These are phyloP conservation scores for Proterorhinus semilunaris DNA, from an alignment of 2,113 vertebrate genomes.

Conservation along the genomic window DNA sequence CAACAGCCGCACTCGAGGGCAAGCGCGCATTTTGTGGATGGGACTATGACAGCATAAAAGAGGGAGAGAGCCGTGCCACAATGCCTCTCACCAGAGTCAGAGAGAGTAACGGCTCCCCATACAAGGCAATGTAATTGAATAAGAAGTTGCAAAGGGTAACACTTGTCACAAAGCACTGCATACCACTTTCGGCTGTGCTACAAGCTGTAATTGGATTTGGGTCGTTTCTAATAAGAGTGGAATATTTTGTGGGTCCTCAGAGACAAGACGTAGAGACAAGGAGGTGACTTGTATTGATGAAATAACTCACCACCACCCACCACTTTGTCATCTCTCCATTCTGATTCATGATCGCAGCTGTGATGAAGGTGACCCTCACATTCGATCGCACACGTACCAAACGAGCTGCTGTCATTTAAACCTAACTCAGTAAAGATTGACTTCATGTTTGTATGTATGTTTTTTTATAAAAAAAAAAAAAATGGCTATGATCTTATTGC, in stretches of 20 bases:
- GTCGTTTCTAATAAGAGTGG: background rate
- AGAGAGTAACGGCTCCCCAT: slow-evolving; percentile 14
- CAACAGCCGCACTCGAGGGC: background rate
- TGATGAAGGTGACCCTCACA: slow-evolving; percentile 25
- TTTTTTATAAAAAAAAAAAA: background rate
- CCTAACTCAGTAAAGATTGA: slow-evolving; percentile 3
- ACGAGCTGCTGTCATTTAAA: background rate
- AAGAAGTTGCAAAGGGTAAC: slow-evolving; percentile 22
- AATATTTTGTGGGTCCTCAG: slow-evolving; percentile 7
- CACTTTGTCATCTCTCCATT: slow-evolving; percentile 13
- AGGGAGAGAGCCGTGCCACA: slow-evolving; percentile 13
- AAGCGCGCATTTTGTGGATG: slow-evolving; percentile 9
- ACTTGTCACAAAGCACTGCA: slow-evolving; percentile 19
- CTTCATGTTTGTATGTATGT: background rate
- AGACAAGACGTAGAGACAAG: background rate
- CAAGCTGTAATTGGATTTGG: slow-evolving; percentile 15
- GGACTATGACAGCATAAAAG: slow-evolving; percentile 29
- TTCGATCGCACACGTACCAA: background rate
- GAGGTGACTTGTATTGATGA: background rate
- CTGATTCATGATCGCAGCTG: slow-evolving; percentile 33
- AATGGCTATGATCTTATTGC: no score
- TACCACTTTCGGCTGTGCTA: slow-evolving; percentile 11
- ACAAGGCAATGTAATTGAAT: slow-evolving; percentile 8
- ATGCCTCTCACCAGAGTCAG: slow-evolving; percentile 25
- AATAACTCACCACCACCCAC: slow-evolving; percentile 10